Percentiles rank a stretch among this genome's conserved stretches.
Conservation (phyloP, 2,797 vertebrate genomes). For the Botia kubotai region DNA sequence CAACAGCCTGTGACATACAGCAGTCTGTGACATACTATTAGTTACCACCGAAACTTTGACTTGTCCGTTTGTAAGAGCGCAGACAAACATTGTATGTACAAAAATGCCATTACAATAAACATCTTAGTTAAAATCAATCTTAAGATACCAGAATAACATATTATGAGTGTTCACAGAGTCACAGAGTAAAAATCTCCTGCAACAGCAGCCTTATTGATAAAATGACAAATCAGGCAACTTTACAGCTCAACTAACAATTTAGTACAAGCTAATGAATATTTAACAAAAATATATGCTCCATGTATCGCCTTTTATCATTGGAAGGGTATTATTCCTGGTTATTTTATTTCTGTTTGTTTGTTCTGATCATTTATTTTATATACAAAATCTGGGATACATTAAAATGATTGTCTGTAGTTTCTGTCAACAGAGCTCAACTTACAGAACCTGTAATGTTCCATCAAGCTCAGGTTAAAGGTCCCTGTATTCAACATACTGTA, state of each 20-base stretch:
- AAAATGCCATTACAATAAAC: neutral
- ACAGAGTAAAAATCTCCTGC: too few species aligned
- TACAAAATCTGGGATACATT: neutral
- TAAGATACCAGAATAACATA: neutral
- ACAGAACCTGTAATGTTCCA: neutral
- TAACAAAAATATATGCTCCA: too few species aligned
- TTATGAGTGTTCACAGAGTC: too few species aligned
- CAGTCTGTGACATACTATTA: neutral
- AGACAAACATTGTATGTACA: neutral
- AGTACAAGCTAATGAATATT: too few species aligned
- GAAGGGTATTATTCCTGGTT: too few species aligned
- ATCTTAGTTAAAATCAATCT: neutral
- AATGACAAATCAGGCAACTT: too few species aligned
- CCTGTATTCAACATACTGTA: neutral
- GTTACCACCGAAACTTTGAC: neutral
- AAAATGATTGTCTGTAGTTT: constrained; percentile 8
- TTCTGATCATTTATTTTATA: too few species aligned
- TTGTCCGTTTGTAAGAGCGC: neutral
- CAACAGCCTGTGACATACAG: neutral
- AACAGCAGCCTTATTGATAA: too few species aligned
- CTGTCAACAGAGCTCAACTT: neutral
- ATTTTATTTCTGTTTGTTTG: neutral
- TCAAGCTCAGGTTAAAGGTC: neutral
- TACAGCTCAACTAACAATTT: too few species aligned
- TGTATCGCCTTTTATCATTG: too few species aligned